Percentiles rank a stretch among this genome's conserved stretches.
These are phyloP conservation scores for Chascanopsetta lugubris DNA, from an alignment of 2,113 vertebrate genomes.

Conservation along the genomic window DNA sequence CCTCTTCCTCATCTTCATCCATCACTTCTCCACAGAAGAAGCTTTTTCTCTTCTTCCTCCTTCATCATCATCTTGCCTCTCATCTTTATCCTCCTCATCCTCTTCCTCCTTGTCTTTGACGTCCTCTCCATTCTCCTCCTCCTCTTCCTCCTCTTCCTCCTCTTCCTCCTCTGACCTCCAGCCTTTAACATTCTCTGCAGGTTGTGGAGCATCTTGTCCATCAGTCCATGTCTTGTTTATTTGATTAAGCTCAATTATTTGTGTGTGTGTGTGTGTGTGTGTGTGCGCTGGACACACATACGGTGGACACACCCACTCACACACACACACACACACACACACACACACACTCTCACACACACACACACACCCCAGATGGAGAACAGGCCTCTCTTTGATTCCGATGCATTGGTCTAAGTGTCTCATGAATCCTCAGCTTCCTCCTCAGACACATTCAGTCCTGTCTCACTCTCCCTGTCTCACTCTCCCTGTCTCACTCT, in stretches of 20 bases:
- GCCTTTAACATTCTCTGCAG: not conserved
- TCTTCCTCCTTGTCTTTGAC: no score
- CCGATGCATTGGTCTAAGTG: slow-evolving; percentile 14
- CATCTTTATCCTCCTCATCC: no score
- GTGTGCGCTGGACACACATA: not conserved
- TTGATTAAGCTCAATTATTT: no score
- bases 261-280: not conserved
- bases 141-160: not conserved
- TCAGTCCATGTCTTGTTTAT: not conserved
- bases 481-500: not conserved
- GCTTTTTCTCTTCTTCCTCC: no score
- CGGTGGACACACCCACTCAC: not conserved
- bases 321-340: slow-evolving; percentile 23
- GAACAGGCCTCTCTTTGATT: not conserved
- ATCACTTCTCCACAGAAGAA: no score
- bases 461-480: slow-evolving; percentile 6
- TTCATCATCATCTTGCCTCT: no score
- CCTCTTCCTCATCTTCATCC: no score
- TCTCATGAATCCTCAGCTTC: slow-evolving; percentile 22
- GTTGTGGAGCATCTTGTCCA: not conserved
- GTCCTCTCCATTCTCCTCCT: not conserved
- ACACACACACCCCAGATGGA: not conserved
- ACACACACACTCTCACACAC: slow-evolving; percentile 7
- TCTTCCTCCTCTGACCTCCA: no score
- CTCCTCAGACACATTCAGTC: slow-evolving; percentile 12